Base-by-base conservation (phyloP, 1,140 invertebrate species). In the Tetramorium alpestre region DNA sequence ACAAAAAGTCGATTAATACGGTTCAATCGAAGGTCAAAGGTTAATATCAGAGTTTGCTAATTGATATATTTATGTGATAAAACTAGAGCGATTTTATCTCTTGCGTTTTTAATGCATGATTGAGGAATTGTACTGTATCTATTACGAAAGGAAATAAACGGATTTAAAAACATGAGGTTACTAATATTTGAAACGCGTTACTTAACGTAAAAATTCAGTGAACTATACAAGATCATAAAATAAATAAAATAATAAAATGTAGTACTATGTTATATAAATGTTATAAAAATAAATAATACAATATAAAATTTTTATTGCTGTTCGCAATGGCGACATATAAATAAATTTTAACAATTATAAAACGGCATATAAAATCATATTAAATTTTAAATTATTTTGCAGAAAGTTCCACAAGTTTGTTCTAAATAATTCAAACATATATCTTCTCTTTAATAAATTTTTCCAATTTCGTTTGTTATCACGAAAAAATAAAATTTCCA, bases 1-100 rank as follows among this genome's bases (percentile, higher is more conserved):
- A 16, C 13, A 16, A n/a, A 56, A 51, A 38, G 75, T 62, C 41
- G 58, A 62, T 77, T 62, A 78, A 78, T 13, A 64, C 25, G 25
- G 3, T 28, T 62, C 44, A n/a, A 11, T 56, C 47, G n/a, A 49
- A 65, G 62, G 62, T 80, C 77, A 54, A 51, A 67, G 10, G 62
- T n/a, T 54, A 80, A 69, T 80, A 67, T 25, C 33, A 47, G 2
- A 41, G 1, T 80, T 67, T 22, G 56, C 22, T 60, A 62, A 62
- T 62, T 41, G 56, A 0, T 5, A 44, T 3, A 4, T n/a, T 25
- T 28, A n/a, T 6, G 33, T 33, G 10, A n/a, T 49, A 16, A 38
- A 16, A 41, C 18, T 41, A 16, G 0, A 16, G 1, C n/a, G n/a
- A 76, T 41, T 58, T 58, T 18, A 41, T 44, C 38, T 60, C 73